Percentiles rank a stretch among this genome's conserved stretches.
Conservation (phyloP, 2,113 vertebrate genomes). For the Nesoenas mayeri region DNA sequence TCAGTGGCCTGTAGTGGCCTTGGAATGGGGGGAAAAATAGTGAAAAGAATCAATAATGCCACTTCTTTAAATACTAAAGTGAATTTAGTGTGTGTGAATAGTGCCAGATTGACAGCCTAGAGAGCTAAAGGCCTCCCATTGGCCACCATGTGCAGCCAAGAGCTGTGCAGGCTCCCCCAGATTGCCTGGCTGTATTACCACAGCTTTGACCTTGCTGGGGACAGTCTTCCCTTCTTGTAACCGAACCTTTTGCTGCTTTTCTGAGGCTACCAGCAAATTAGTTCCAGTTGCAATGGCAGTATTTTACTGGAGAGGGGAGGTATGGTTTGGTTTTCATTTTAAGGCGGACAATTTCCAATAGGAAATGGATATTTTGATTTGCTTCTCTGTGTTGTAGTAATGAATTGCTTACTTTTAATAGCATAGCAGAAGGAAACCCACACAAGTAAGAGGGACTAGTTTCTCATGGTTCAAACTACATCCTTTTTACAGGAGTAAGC, state of each 20-base stretch:
- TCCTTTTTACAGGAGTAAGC: not conserved
- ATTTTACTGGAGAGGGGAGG: not conserved
- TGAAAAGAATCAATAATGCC: slow-evolving; percentile 36
- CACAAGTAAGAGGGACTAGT: not conserved
- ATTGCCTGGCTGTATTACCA: not conserved
- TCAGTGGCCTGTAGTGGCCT: slow-evolving; percentile 53
- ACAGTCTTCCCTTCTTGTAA: not conserved
- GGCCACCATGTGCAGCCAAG: not conserved
- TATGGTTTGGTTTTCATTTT: slow-evolving; percentile 29
- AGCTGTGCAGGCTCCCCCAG: not conserved
- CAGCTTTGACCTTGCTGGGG: not conserved
- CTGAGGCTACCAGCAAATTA: slow-evolving; percentile 31
- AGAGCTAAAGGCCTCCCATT: not conserved
- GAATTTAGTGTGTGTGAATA: slow-evolving; percentile 60
- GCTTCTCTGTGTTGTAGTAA: not conserved
- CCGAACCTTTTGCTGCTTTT: not conserved
- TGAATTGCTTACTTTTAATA: not conserved
- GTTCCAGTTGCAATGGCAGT: slow-evolving; percentile 41
- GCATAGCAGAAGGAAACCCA: not conserved
- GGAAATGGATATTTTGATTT: slow-evolving; percentile 42
- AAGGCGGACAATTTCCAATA: not conserved
- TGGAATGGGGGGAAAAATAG: not conserved
- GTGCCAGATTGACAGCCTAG: slow-evolving; percentile 37
- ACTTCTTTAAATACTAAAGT: slow-evolving; percentile 39
- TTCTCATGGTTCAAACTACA: not conserved